Base-by-base conservation (phyloP, 2,888 invertebrate species). In the Camponotus fellah region DNA sequence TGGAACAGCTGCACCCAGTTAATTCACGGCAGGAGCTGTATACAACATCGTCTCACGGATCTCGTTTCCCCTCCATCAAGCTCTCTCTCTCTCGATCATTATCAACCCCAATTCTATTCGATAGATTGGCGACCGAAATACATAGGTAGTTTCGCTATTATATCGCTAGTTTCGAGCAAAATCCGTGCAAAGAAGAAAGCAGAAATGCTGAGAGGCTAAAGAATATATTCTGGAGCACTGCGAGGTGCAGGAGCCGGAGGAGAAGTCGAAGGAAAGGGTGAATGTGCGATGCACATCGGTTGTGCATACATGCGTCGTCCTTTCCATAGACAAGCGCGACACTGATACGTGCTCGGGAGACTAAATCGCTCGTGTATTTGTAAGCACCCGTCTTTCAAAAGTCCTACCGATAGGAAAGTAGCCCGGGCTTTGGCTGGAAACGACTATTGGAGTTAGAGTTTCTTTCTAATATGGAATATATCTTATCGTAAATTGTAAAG, bases 1-100 rank as follows among this genome's bases (percentile, higher is more conserved):
- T 21, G 74, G 74, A 72, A 87, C 88, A 88, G 89, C 85, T 87
- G 89, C 88, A 85, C 75, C 85, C 84, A 84, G 87, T 88, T 88
- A 85, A 88, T 88, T 88, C 86, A 79, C 85, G 66, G 77, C 74
- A 65, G 58, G 77, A 66, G 79, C 40, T 60, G 43, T 60, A 64
- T 26, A 71, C 58, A 71, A 71, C 58, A 71, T 68, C 64, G 53
- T 71, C 34, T 43, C 64, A 69, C 71, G 43, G 21, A 53, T 80
- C 58, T 76, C 32, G 46, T 32, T 32, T 71, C 26, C 26, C 26
- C 26, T 26, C 49, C 58, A 17, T 56, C 43, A 69, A n/a, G n/a
- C 43, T 66, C 37, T 3, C 58, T 65, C 56, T 66, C 37, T 3
- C 53, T 69, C 56, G 8, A 53, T 37, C 17, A 72, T 62, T 49